Evolutionary conservation across 1,140 invertebrate species (phyloP).

Genomic region (honey bee (Apis mellifera)): DNA sequence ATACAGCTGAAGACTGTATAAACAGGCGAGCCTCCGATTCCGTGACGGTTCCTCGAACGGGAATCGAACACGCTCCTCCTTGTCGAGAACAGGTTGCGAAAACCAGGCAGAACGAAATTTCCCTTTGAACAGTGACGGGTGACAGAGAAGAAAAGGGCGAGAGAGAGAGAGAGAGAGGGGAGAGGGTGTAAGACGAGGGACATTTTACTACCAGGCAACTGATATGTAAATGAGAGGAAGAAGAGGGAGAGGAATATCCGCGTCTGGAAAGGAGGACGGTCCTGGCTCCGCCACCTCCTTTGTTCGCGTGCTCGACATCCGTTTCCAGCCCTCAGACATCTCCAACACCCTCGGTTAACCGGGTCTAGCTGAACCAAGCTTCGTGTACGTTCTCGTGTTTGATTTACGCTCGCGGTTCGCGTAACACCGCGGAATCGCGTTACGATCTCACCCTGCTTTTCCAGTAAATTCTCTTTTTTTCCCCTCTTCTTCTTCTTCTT

Average conservation of each 20-base stretch:
- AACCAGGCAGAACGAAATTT: background rate
- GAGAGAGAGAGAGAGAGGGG: background rate
- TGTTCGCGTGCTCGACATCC: constrained; percentile 35
- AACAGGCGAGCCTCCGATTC: background rate
- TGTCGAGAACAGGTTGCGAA: background rate
- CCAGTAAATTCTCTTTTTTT: background rate
- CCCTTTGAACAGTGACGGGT: background rate
- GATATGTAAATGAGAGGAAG: constrained; percentile 61
- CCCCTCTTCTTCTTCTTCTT: too few species aligned
- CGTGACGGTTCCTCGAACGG: background rate
- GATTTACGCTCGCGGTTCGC: constrained; percentile 9
- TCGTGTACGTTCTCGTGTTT: background rate
- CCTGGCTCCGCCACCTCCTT: background rate
- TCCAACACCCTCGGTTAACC: background rate
- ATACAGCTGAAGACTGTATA: background rate
- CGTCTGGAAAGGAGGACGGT: background rate
- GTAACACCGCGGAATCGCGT: background rate
- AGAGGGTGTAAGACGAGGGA: constrained; percentile 8
- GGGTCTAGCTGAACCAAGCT: background rate
- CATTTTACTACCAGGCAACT: constrained; percentile 54
- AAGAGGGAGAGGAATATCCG: constrained; percentile 13
- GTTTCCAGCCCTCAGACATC: constrained; percentile 6
- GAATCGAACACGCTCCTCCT: background rate
- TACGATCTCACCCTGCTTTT: background rate
- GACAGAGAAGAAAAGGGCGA: background rate